Percentiles rank a stretch among this genome's conserved stretches.
Evolutionary conservation across 2,797 vertebrate genomes (phyloP).

Genomic region (Nyctalus aviator): DNA sequence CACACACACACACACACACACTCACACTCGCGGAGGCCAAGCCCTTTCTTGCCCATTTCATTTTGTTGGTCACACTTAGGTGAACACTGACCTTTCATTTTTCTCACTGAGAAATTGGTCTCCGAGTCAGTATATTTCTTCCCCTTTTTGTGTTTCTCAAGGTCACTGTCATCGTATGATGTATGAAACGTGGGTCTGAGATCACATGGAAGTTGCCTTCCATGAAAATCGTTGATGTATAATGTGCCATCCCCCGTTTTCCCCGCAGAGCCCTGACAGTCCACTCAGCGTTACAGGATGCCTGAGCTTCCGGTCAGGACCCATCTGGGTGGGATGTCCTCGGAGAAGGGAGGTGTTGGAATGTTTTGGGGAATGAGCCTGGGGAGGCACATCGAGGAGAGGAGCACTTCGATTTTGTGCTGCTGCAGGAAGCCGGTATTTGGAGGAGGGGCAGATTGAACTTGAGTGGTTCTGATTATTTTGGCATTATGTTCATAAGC

Average conservation of each 20-base stretch:
- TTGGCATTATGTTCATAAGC: neutral
- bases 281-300: neutral
- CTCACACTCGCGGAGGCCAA: no score
- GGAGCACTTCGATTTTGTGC: neutral
- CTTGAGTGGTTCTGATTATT: neutral
- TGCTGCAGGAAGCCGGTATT: neutral
- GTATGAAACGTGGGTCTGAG: neutral
- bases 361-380: neutral
- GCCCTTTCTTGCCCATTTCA: neutral
- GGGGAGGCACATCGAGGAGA: neutral
- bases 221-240: neutral
- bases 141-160: constrained; percentile 48
- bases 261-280: fast-evolving
- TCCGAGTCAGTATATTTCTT: neutral
- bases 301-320: neutral
- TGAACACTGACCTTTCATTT: constrained; percentile 66
- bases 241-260: neutral
- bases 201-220: neutral
- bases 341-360: neutral
- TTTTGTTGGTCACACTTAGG: constrained; percentile 60
- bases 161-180: constrained; percentile 58
- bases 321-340: neutral
- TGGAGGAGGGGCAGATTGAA: neutral
- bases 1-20: no score
- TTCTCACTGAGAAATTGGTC: constrained; percentile 59